Evolutionary conservation across 2,888 invertebrate genomes (phyloP), one percentile per base, ranked within the genome.

Genomic region (Ferrisia virgata): DNA sequence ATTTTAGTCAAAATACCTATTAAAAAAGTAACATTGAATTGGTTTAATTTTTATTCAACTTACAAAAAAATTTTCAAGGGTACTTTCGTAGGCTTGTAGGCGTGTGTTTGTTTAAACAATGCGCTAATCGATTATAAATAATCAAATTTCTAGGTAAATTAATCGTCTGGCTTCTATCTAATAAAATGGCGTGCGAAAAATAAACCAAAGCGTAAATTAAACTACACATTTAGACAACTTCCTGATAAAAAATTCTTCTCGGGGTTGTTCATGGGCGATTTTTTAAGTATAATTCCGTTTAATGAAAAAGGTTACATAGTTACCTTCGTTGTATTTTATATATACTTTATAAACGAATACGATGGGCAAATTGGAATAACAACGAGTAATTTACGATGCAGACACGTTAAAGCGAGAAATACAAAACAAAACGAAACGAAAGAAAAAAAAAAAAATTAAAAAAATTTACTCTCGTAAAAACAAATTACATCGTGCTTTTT

Each of bases 241-340:
- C 53, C 53, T 53, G 22, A 18, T 53, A 53, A 22, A 53, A 53
- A 9, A 40, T 13, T 9, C 40, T 69, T 69, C 15, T 1, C 15
- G 13, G 69, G 31, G 31, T 69, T 31, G 28, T 31, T 69, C 0
- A 15, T 28, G 69, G n/a, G 31, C 31, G 31, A 69, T 31, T 64
- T 64, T 43, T 43, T 15, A 9, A 28, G 13, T 13, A 28, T 28
- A 64, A 64, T 64, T 64, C 72, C n/a, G n/a, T 18, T 15, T 76
- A 76, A 76, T 76, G 72, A 76, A 76, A 76, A 76, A 76, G 72
- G 72, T 76, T 76, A 36, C 18, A 1, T 33, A 1, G 18, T 76
- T 76, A 76, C 72, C 72, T 76, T 76, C 72, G 72, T 36, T 22
- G 36, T 76, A n/a, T n/a, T n/a, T n/a, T n/a, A n/a, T n/a, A n/a